Percentiles rank a stretch among this genome's conserved stretches.
Conservation (phyloP, 2,797 vertebrate species). For the Argentina silus region DNA sequence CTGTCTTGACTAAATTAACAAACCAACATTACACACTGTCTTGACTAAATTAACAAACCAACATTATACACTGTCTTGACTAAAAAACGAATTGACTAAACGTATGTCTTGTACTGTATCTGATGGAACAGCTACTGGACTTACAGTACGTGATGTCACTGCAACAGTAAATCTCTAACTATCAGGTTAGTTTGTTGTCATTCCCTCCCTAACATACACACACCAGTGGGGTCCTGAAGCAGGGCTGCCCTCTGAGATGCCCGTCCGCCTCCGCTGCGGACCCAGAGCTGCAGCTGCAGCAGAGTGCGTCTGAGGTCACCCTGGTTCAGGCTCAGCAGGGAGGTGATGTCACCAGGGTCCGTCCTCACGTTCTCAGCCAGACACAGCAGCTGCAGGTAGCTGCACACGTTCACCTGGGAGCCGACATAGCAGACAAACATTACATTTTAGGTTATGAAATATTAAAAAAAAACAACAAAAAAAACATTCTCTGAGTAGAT, state of each 20-base stretch:
- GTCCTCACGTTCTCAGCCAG: conserved; percentile 82
- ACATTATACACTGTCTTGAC: too few relatives aligned
- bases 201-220: conserved; percentile 30
- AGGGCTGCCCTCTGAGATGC: background rate
- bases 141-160: background rate
- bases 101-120: too few relatives aligned
- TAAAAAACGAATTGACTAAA: too few relatives aligned
- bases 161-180: background rate
- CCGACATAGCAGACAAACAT: too few relatives aligned
- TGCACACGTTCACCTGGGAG: conserved; percentile 80
- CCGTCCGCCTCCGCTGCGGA: conserved; percentile 75
- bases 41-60: too few relatives aligned
- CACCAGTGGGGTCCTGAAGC: background rate
- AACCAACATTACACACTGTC: background rate
- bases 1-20: too few relatives aligned
- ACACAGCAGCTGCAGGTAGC: conserved; percentile 88
- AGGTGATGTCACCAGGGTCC: conserved; percentile 74
- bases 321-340: conserved; percentile 75
- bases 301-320: conserved; percentile 89
- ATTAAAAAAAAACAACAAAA: too few relatives aligned
- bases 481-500: too few relatives aligned
- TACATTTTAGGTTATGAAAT: too few relatives aligned
- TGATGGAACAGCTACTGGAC: too few relatives aligned
- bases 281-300: conserved; percentile 90
- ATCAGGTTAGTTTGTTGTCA: background rate